Evolutionary conservation across 2,797 vertebrate species (phyloP), one percentile per base, ranked within the genome.

Genomic region (Myripristis jacobus): DNA sequence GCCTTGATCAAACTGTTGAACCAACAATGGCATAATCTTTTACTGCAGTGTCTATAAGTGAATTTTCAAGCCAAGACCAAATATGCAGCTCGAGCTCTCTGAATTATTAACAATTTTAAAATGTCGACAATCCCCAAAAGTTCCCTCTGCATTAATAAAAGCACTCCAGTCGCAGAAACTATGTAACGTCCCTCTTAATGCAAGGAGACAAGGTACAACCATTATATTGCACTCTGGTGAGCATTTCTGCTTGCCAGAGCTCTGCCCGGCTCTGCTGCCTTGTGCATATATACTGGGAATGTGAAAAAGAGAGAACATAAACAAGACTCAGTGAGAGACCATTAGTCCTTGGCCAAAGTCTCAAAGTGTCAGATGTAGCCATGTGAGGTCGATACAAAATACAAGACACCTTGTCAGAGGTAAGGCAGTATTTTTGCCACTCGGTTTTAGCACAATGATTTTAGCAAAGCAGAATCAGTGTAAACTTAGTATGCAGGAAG

Each of bases 101-200:
- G 84, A 95, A 95, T 94, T 94, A 95, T 95, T 91, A 94, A 96
- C 90, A 51, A 80, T 63, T 62, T 92, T 88, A 92, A 89, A 90
- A 67, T 93, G 89, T 91, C 63, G 90, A 55, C 81, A 83, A 85
- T 80, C 78, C 74, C 73, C 71, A 68, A 82, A 86, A 82, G 82
- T 88, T 85, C 77, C 59, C 66, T 64, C 77, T 80, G 81, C 87
- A 84, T 90, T 89, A 84, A 91, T 92, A 89, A 90, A 84, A 87
- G 76, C 55, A 63, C 63, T 74, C 74, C 60, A 56, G 75, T 60
- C 75, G 19, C 10, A 77, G 67, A 78, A 61, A 73, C 75, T 58
- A 36, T 85, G 77, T 63, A 84, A 83, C 69, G 70, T 81, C 31
- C 47, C 74, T 55, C 85, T 63, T 85, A 84, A 87, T 83, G 72